Evolutionary conservation across 2,113 vertebrate species (phyloP).

Genomic region (Alligator sinensis): DNA sequence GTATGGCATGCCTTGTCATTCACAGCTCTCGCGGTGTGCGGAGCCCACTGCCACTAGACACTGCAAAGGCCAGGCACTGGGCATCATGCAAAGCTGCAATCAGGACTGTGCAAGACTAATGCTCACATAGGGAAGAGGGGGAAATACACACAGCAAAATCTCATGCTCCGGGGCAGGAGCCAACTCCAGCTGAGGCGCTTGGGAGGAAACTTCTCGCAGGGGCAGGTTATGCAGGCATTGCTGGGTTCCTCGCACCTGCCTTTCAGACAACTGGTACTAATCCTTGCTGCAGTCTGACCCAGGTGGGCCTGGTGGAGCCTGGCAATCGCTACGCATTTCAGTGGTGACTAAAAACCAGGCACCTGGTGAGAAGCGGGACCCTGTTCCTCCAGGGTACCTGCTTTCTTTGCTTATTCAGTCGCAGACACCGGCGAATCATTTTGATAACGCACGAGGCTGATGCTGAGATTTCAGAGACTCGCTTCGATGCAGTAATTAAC

Average conservation of each 20-base stretch:
- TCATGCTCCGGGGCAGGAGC: not conserved
- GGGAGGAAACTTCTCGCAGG: not conserved
- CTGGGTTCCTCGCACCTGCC: not conserved
- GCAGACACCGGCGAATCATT: not conserved
- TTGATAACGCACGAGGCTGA: not conserved
- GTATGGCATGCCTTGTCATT: not conserved
- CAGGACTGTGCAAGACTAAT: too few species aligned
- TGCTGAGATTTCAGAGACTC: conserved; percentile 26
- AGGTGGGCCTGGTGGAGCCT: not conserved
- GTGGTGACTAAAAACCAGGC: not conserved
- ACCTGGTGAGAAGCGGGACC: not conserved
- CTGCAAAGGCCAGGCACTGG: not conserved
- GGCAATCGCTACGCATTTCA: not conserved
- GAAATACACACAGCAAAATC: too few species aligned
- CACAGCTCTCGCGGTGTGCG: not conserved
- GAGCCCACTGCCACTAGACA: not conserved
- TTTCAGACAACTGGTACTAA: not conserved
- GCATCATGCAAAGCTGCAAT: not conserved
- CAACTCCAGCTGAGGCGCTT: not conserved
- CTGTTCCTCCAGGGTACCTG: not conserved
- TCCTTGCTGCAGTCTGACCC: not conserved
- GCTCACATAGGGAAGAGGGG: too few species aligned
- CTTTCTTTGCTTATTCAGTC: not conserved
- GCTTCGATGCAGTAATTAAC: conserved; percentile 62
- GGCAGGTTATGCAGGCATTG: not conserved